phyloP scores from a whole-genome alignment of 2,113 vertebrate species.

The Microtus montanus region DNA sequence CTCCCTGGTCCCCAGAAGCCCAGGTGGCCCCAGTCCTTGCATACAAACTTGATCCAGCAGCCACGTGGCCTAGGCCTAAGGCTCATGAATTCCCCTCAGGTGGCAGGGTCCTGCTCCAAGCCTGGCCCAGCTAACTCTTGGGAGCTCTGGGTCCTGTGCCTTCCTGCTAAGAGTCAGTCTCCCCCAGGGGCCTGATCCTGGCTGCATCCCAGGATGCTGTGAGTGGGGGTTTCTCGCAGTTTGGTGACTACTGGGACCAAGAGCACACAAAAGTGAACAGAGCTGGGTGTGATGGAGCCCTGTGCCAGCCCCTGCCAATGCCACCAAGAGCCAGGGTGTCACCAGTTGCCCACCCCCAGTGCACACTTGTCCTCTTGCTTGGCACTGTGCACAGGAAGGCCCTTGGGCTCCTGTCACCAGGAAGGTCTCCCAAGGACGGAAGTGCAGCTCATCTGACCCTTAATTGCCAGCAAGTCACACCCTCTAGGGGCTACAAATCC shows the following conservation, averaged over 20 bases:
- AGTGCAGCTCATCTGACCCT: not conserved
- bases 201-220: not conserved
- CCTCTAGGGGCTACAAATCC: not conserved
- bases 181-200: not conserved
- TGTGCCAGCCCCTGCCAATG: not conserved
- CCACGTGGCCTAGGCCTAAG: not conserved
- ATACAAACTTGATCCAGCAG: not conserved
- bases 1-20: not conserved
- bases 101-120: not conserved
- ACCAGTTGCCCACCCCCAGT: too few species aligned
- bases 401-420: not conserved
- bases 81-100: not conserved
- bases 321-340: not conserved
- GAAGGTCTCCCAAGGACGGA: not conserved
- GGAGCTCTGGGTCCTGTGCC: not conserved
- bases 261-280: not conserved
- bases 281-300: not conserved
- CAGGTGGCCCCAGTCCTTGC: not conserved
- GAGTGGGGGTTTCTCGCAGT: not conserved
- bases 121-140: not conserved
- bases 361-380: not conserved
- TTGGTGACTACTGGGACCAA: not conserved
- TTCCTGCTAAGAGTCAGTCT: not conserved
- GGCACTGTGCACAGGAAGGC: not conserved
- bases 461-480: not conserved